phyloP scores from a whole-genome alignment of 1,140 invertebrate genomes.

The Apis mellifera region Amel_HAv3.1 CM009939.2:9593501-9594000 shows the following conservation, averaged over 20 bases:
- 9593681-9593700: neutral
- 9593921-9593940: no score
- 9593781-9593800: neutral
- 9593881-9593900: no score
- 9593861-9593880: no score
- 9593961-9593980: no score
- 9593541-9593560: neutral
- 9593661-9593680: neutral
- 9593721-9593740: slow-evolving; percentile 12
- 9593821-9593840: neutral
- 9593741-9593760: neutral
- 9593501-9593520: slow-evolving; percentile 47
- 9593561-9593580: slow-evolving; percentile 16
- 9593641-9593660: neutral
- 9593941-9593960: no score
- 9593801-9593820: neutral
- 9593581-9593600: slow-evolving; percentile 4
- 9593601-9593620: slow-evolving; percentile 11
- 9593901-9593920: no score
- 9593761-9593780: slow-evolving; percentile 2
- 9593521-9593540: slow-evolving; percentile 32
- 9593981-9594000: no score
- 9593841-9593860: no score
- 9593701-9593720: neutral
- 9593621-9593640: neutral